Conservation (phyloP, 2,797 vertebrate species). For the Tamandua tetradactyla region DNA sequence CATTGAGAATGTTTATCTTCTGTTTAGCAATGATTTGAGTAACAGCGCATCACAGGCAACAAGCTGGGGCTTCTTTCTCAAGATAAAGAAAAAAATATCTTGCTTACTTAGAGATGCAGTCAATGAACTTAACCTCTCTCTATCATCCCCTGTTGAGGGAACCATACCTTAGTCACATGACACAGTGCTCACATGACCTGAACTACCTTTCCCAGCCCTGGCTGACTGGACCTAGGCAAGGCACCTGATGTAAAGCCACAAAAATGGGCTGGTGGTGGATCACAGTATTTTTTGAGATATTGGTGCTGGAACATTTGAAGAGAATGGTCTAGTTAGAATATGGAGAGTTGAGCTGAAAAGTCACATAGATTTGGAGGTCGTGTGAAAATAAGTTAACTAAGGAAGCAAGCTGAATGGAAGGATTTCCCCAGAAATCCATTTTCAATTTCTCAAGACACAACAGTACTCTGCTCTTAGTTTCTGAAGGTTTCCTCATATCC, state of each 20-base stretch:
- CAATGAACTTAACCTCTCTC: background rate
- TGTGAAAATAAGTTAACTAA: background rate
- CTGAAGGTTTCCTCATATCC: background rate
- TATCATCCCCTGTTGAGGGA: background rate
- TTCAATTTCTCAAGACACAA: background rate
- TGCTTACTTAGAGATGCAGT: background rate
- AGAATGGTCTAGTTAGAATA: background rate
- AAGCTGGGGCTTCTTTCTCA: background rate
- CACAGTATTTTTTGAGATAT: background rate
- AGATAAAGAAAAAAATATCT: background rate
- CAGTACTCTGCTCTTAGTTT: background rate
- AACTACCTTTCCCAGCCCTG: background rate
- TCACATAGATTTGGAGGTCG: accelerated
- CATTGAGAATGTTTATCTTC: background rate
- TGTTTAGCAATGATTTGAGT: background rate
- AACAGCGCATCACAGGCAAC: background rate
- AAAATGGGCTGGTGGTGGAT: background rate
- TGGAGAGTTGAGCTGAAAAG: background rate
- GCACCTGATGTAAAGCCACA: background rate
- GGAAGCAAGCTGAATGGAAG: background rate
- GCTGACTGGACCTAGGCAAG: background rate
- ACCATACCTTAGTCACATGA: background rate
- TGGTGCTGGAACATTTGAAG: background rate
- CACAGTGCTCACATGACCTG: accelerated
- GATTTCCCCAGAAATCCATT: background rate